These are phyloP conservation scores for Cynopterus brachyotis DNA, from an alignment of 2,113 vertebrate species.

Conservation along the genomic window DNA sequence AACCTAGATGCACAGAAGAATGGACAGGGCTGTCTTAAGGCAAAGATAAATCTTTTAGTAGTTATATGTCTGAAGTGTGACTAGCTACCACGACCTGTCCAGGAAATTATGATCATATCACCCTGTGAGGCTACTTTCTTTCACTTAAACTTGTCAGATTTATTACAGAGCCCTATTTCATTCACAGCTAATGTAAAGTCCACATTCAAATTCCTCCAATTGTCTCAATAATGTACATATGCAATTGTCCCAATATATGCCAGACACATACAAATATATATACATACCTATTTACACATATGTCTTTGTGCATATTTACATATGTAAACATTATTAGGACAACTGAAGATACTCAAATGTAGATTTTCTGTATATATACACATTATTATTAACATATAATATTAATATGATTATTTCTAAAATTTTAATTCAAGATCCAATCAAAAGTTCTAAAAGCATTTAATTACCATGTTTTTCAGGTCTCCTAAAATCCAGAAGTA, in stretches of 20 bases:
- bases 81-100: neutral
- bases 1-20: neutral
- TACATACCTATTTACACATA: neutral
- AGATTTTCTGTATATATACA: neutral
- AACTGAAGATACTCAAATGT: neutral
- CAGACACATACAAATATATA: neutral
- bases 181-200: neutral
- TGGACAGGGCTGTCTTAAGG: neutral
- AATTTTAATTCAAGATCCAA: neutral
- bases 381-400: neutral
- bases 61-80: neutral
- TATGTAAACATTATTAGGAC: neutral
- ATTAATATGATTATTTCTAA: neutral
- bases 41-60: neutral
- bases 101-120: neutral
- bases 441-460: neutral
- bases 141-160: neutral
- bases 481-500: neutral
- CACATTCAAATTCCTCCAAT: neutral
- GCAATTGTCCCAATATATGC: neutral
- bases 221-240: neutral
- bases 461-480: neutral
- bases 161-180: neutral
- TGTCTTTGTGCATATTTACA: no score
- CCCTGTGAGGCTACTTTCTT: neutral